Conservation (phyloP, 2,113 vertebrate species). For the Orthonyx spaldingii region DNA sequence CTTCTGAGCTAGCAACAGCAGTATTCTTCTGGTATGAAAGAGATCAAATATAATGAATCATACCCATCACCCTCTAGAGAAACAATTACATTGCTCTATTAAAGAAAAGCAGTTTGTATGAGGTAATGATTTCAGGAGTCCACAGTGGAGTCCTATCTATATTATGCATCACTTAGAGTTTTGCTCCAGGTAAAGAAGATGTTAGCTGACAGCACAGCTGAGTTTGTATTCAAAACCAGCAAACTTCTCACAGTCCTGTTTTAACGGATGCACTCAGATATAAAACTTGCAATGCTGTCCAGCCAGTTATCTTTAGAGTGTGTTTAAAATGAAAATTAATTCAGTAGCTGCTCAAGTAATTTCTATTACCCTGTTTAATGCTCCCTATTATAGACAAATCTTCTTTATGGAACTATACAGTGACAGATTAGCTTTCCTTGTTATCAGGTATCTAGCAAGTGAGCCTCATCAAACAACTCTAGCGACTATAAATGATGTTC, state of each 20-base stretch:
- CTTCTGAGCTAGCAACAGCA: not conserved
- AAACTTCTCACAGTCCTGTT: not conserved
- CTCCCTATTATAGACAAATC: slow-evolving; percentile 35
- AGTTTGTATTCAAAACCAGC: not conserved
- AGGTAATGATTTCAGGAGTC: slow-evolving; percentile 1
- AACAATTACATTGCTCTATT: not conserved
- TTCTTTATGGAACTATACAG: slow-evolving; percentile 40
- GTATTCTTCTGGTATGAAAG: not conserved
- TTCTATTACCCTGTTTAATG: slow-evolving; percentile 39
- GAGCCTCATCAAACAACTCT: slow-evolving; percentile 14
- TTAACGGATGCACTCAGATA: slow-evolving; percentile 16
- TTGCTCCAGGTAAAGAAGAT: not conserved
- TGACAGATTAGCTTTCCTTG: slow-evolving; percentile 44
- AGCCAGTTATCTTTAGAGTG: slow-evolving; percentile 17
- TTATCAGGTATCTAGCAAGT: slow-evolving; percentile 47
- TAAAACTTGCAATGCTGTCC: not conserved
- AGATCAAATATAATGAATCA: slow-evolving; percentile 12
- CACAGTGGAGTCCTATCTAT: not conserved
- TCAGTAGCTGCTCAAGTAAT: slow-evolving; percentile 34
- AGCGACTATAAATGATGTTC: not conserved
- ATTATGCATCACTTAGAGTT: not conserved
- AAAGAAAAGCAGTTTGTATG: not conserved
- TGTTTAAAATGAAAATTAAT: slow-evolving; percentile 55
- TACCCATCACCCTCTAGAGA: not conserved
- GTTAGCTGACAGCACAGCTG: not conserved